Evolutionary conservation across 1,140 invertebrate genomes (phyloP).

Genomic region (Anthonomus grandis): DNA sequence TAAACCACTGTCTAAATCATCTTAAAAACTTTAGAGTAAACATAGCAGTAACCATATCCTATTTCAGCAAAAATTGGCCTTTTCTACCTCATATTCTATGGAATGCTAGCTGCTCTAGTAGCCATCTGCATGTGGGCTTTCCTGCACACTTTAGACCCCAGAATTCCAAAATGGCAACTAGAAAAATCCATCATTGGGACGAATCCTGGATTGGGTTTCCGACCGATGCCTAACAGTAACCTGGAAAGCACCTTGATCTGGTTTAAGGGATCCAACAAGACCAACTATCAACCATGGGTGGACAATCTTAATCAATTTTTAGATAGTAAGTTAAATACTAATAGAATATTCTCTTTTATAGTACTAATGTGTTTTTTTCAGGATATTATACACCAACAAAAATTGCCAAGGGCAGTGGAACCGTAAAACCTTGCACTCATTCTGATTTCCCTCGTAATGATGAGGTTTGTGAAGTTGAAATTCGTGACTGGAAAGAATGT

Average conservation of each 20-base stretch:
- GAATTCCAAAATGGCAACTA: conserved; percentile 80
- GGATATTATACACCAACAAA: conserved; percentile 58
- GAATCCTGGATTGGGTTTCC: conserved; percentile 90
- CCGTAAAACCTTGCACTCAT: conserved; percentile 57
- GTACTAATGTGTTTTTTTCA: conserved; percentile 32
- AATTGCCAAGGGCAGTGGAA: conserved; percentile 55
- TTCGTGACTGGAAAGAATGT: conserved; percentile 64
- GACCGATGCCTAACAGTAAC: conserved; percentile 87
- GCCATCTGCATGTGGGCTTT: conserved; percentile 89
- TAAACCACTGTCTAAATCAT: too few species aligned
- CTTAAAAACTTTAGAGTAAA: too few species aligned
- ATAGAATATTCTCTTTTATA: neutral
- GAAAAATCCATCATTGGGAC: conserved; percentile 82
- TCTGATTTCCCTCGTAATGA: conserved; percentile 53
- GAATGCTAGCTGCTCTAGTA: conserved; percentile 80
- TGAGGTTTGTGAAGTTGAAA: conserved; percentile 61
- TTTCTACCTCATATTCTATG: conserved; percentile 91
- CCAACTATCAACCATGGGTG: conserved; percentile 78
- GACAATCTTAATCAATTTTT: conserved; percentile 69
- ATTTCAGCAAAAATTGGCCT: conserved; percentile 79
- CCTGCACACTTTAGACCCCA: conserved; percentile 83
- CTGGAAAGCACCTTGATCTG: conserved; percentile 92
- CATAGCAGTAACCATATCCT: too few species aligned
- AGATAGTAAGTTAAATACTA: conserved; percentile 57
- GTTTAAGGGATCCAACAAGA: conserved; percentile 77